Evolutionary conservation across 1,140 invertebrate species (phyloP).

Genomic region (Diorhabda carinulata): DNA sequence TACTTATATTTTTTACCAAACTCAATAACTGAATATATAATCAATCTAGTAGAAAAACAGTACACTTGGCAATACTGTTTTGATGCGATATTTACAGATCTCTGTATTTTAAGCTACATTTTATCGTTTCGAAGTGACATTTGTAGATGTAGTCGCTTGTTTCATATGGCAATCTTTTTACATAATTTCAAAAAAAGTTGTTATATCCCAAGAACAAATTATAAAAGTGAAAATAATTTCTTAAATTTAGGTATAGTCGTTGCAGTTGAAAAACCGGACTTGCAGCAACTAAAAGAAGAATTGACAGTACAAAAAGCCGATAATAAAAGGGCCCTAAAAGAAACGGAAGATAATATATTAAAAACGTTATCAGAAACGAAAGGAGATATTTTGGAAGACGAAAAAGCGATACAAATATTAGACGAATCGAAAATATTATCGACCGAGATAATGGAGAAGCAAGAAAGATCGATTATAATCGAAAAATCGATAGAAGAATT

Average conservation of each 20-base stretch:
- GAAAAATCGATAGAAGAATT: slow-evolving; percentile 75
- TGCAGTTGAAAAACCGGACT: slow-evolving; percentile 84
- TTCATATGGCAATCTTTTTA: neutral
- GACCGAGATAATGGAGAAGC: slow-evolving; percentile 76
- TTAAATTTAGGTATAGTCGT: slow-evolving; percentile 71
- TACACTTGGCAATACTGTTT: no score
- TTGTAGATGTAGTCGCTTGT: no score
- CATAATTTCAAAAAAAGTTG: slow-evolving; percentile 1
- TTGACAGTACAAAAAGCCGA: slow-evolving; percentile 81
- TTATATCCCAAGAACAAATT: neutral
- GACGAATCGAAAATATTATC: slow-evolving; percentile 83
- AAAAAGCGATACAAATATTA: slow-evolving; percentile 81
- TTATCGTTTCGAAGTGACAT: no score
- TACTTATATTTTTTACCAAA: no score
- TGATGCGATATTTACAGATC: no score
- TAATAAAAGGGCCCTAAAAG: slow-evolving; percentile 76
- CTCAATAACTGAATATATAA: no score
- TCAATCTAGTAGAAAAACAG: no score
- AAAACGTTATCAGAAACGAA: slow-evolving; percentile 79
- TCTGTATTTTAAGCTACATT: no score
- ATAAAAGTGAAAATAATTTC: no score
- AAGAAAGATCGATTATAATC: slow-evolving; percentile 56
- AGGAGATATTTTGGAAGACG: slow-evolving; percentile 90
- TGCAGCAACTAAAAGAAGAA: slow-evolving; percentile 83
- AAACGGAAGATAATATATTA: slow-evolving; percentile 89